Percentiles rank a stretch among this genome's conserved stretches.
Evolutionary conservation across 2,113 vertebrate genomes (phyloP).

Genomic region (Hepsetus odoe): DNA sequence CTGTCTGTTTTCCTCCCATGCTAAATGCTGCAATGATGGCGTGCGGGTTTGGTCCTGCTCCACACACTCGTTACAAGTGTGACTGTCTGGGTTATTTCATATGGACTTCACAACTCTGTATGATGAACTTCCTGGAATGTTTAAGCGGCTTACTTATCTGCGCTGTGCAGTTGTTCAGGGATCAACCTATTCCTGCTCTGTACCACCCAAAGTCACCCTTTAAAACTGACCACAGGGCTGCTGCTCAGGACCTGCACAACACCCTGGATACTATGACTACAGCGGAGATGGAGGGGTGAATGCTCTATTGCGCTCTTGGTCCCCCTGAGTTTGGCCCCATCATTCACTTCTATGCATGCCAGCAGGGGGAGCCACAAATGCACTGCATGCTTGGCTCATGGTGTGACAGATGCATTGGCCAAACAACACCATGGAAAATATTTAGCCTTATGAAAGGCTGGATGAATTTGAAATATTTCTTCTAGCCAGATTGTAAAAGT

Average conservation of each 20-base stretch:
- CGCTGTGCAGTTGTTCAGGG: slow-evolving; percentile 8
- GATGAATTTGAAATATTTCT: slow-evolving; percentile 13
- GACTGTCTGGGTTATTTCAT: slow-evolving; percentile 35
- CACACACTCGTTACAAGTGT: slow-evolving; percentile 21
- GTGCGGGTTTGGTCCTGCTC: slow-evolving; percentile 25
- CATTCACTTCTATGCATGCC: neutral
- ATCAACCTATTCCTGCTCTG: slow-evolving; percentile 22
- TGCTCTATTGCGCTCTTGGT: slow-evolving; percentile 15
- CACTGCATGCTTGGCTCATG: neutral
- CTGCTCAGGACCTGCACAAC: neutral
- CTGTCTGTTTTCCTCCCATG: slow-evolving; percentile 46
- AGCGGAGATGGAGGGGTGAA: slow-evolving; percentile 8
- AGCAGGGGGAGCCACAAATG: slow-evolving; percentile 45
- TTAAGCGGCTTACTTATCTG: slow-evolving; percentile 23
- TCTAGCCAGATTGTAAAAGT: slow-evolving; percentile 8
- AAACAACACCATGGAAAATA: slow-evolving; percentile 50
- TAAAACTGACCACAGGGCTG: slow-evolving; percentile 44
- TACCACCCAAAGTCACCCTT: slow-evolving; percentile 24
- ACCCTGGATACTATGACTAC: slow-evolving; percentile 17
- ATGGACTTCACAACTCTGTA: slow-evolving; percentile 29
- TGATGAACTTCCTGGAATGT: slow-evolving; percentile 8
- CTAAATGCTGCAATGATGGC: slow-evolving; percentile 37
- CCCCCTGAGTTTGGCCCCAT: slow-evolving; percentile 11
- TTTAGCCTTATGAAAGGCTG: slow-evolving; percentile 36
- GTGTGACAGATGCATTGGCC: slow-evolving; percentile 1